Percentiles rank a stretch among this genome's conserved stretches.
Evolutionary conservation across 2,888 invertebrate species (phyloP).

Genomic region (Ariolimax columbianus): DNA sequence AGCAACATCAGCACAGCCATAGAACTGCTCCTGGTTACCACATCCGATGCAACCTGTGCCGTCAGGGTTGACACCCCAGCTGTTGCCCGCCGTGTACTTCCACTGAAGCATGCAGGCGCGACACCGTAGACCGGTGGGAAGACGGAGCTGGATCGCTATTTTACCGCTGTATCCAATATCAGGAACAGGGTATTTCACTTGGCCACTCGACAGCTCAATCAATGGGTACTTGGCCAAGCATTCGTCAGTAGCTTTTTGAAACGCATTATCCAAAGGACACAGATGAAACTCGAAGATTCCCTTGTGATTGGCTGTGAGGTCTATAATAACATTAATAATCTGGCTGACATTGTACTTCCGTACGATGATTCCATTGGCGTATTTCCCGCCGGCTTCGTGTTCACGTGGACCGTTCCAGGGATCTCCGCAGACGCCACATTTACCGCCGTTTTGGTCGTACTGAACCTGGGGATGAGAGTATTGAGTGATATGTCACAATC

Average conservation of each 20-base stretch:
- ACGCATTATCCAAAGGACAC: slow-evolving; percentile 63
- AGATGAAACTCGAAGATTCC: slow-evolving; percentile 74
- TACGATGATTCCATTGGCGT: slow-evolving; percentile 75
- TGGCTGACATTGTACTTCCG: slow-evolving; percentile 72
- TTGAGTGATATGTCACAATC: too few species aligned
- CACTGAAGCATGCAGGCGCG: slow-evolving; percentile 70
- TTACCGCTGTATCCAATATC: slow-evolving; percentile 48
- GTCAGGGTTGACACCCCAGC: slow-evolving; percentile 67
- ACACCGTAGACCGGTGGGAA: slow-evolving; percentile 64
- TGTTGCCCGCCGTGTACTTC: slow-evolving; percentile 73
- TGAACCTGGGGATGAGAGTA: slow-evolving; percentile 62
- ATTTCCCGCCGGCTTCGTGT: slow-evolving; percentile 76
- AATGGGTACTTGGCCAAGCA: slow-evolving; percentile 70
- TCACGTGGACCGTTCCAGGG: slow-evolving; percentile 82
- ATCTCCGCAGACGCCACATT: slow-evolving; percentile 94
- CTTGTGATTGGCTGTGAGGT: slow-evolving; percentile 78
- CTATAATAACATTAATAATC: slow-evolving; percentile 71
- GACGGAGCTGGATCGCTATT: slow-evolving; percentile 57
- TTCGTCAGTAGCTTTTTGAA: slow-evolving; percentile 66
- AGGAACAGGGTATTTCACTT: slow-evolving; percentile 59
- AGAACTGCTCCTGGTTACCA: slow-evolving; percentile 72
- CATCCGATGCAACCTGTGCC: slow-evolving; percentile 66
- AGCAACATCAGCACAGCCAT: slow-evolving; percentile 71
- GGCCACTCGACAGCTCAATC: slow-evolving; percentile 55
- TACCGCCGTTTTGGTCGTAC: slow-evolving; percentile 81